Evolutionary conservation across 2,888 invertebrate species (phyloP).

Genomic region (Laothoe populi): DNA sequence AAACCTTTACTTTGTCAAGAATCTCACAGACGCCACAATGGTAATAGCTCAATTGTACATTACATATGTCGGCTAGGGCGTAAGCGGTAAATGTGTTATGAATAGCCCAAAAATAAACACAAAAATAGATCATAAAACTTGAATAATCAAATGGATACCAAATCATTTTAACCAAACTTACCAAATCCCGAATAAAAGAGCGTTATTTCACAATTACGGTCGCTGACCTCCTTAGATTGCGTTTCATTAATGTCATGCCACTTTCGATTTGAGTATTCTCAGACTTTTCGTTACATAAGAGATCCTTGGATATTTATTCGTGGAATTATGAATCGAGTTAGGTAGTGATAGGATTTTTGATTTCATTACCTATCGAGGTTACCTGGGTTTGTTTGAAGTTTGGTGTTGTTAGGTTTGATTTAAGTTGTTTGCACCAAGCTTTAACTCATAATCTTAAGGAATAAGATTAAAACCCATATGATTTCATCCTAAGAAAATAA

Average conservation of each 20-base stretch:
- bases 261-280: conserved; percentile 21
- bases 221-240: background rate
- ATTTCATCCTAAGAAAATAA: too few relatives aligned
- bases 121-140: background rate
- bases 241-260: conserved; percentile 7
- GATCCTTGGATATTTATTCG: background rate
- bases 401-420: too few relatives aligned
- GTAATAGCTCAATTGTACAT: too few relatives aligned
- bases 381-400: background rate
- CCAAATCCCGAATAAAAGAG: background rate
- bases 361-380: background rate
- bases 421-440: background rate
- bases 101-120: too few relatives aligned
- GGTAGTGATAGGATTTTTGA: background rate
- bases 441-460: too few relatives aligned
- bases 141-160: background rate
- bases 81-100: too few relatives aligned
- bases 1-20: too few relatives aligned
- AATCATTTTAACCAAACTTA: background rate
- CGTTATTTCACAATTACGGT: background rate
- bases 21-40: too few relatives aligned
- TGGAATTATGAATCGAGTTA: background rate
- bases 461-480: too few relatives aligned
- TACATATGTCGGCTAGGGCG: too few relatives aligned
- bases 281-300: background rate